Base-by-base conservation (phyloP, 2,113 vertebrate species). In the Furnarius figulus region DNA sequence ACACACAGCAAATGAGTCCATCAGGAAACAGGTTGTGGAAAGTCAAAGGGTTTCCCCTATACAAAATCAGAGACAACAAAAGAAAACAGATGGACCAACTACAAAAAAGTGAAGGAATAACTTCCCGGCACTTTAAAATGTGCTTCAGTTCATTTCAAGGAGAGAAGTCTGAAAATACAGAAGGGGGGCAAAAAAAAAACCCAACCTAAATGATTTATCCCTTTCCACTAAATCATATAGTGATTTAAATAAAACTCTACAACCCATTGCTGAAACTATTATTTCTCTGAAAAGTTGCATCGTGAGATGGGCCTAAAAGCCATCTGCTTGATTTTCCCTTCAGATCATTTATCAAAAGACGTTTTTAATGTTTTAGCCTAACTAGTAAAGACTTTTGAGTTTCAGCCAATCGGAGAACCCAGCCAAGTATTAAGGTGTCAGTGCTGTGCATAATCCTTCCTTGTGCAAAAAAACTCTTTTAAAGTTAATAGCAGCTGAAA, bases 291-390 rank as follows among this genome's bases (percentile, higher is more conserved):
- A 88, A 94, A 94, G 61, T 52, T 71, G 75, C 85, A 59, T 35
- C 1, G 0, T 74, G 68, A 93, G 58, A 90, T 19, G 20, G 67
- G 53, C 75, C 93, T 93, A 94, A 95, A 87, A 95, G 87, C 72
- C 93, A 96, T 96, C 89, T 95, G 87, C 95, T 92, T 95, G 84
- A 89, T 95, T 97, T 92, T 85, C 79, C 81, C 86, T 95, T 97
- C 92, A 94, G 91, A 93, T 91, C 90, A 92, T 92, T 94, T 95
- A 84, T 97, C 78, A 84, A 84, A 97, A 97, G 94, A 89, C 78
- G 86, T 73, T 95, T 96, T 90, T 78, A 95, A 95, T 97, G 93
- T 76, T 96, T 86, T 91, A 92, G 68, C 62, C 90, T 90, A 96
- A 93, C 92, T 76, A 75, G 93, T 81, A 89, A 91, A 96, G 92